Evolutionary conservation across 2,113 vertebrate species (phyloP).

Genomic region (Cyanoderma ruficeps): DNA sequence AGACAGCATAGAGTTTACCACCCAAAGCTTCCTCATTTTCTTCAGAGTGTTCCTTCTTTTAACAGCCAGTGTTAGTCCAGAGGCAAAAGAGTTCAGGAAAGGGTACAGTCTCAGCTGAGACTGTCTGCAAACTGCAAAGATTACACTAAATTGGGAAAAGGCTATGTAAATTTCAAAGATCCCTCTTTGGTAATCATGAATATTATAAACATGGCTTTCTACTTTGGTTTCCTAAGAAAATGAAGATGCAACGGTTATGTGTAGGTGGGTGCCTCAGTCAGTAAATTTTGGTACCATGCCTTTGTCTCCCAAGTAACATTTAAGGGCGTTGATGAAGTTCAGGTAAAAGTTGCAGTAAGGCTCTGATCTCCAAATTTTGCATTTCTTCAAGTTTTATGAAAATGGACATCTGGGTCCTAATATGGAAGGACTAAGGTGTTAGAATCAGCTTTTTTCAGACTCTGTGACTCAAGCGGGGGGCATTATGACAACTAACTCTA

Average conservation of each 20-base stretch:
- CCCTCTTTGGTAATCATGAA: background rate
- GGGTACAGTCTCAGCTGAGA: background rate
- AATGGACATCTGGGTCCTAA: background rate
- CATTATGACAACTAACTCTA: background rate
- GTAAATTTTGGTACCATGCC: background rate
- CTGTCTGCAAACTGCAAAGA: background rate
- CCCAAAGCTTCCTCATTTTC: background rate
- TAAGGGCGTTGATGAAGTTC: background rate
- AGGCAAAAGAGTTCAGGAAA: background rate
- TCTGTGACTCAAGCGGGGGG: background rate
- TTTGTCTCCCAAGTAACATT: background rate
- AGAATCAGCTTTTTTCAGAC: background rate
- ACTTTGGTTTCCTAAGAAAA: background rate
- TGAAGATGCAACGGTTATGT: background rate
- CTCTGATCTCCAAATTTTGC: background rate
- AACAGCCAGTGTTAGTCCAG: background rate
- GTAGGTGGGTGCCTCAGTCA: background rate
- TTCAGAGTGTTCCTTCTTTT: background rate
- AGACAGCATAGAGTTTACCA: background rate
- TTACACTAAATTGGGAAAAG: background rate
- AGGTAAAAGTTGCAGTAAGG: background rate
- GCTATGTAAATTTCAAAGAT: background rate
- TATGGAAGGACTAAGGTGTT: background rate
- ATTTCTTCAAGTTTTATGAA: background rate
- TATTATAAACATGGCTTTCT: background rate